phyloP scores from a whole-genome alignment of 23 tunicate species.

The Diplosoma virens region DNA sequence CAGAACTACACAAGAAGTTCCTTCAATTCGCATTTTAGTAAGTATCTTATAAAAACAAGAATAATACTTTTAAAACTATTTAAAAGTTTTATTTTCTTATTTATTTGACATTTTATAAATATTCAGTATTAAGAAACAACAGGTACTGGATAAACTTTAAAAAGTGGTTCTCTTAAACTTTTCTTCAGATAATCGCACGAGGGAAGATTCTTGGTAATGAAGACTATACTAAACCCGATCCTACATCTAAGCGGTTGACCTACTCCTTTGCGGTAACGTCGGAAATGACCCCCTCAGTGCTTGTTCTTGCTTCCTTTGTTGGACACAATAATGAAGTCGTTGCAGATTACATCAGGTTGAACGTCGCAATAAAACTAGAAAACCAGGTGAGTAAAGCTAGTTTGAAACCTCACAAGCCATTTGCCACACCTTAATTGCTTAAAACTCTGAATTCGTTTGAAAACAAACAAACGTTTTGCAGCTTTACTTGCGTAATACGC shows the following conservation, averaged over 20 bases:
- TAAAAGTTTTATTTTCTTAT: too few relatives aligned
- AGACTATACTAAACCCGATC: background rate
- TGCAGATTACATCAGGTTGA: slow-evolving; percentile 30
- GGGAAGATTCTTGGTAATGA: slow-evolving; percentile 21
- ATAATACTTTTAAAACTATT: too few relatives aligned
- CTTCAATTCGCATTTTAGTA: slow-evolving; percentile 33
- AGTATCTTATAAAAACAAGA: too few relatives aligned
- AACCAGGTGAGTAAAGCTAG: slow-evolving; percentile 63
- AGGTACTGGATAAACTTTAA: too few relatives aligned
- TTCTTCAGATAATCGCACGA: slow-evolving; percentile 26
- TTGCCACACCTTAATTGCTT: too few relatives aligned
- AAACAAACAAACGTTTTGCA: too few relatives aligned
- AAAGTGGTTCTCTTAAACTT: too few relatives aligned
- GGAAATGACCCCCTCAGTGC: slow-evolving; percentile 39
- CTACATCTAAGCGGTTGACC: background rate
- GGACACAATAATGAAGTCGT: slow-evolving; percentile 33
- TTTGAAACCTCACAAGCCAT: too few relatives aligned
- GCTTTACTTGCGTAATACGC: too few relatives aligned
- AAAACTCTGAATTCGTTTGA: too few relatives aligned
- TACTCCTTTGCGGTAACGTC: slow-evolving; percentile 19
- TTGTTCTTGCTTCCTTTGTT: slow-evolving; percentile 19
- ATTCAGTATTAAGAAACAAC: too few relatives aligned
- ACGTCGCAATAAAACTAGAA: slow-evolving; percentile 1
- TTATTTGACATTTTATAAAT: too few relatives aligned
- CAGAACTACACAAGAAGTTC: slow-evolving; percentile 31